Percentiles rank a stretch among this genome's conserved stretches.
These are phyloP conservation scores for Tetramorium simillimum DNA, from an alignment of 1,140 invertebrate species.

Conservation along the genomic window DNA sequence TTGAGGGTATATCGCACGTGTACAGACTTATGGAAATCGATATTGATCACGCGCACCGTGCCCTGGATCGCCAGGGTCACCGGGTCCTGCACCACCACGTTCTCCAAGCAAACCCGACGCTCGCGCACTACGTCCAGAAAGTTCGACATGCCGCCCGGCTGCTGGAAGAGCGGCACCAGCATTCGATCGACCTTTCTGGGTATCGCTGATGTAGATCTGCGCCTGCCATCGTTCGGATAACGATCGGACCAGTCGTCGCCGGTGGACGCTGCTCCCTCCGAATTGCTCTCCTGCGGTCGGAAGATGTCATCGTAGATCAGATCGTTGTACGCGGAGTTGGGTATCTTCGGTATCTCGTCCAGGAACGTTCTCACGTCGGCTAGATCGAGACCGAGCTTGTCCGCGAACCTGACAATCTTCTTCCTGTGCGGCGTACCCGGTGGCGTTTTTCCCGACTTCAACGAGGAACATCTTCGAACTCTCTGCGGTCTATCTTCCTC, in stretches of 20 bases:
- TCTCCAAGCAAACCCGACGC: constrained; percentile 93
- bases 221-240: constrained; percentile 54
- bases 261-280: constrained; percentile 75
- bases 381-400: constrained; percentile 96
- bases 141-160: constrained; percentile 90
- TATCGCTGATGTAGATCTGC: constrained; percentile 1
- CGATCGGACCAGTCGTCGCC: constrained; percentile 67
- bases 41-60: constrained; percentile 94
- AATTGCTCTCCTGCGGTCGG: constrained; percentile 66
- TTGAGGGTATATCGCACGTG: constrained; percentile 94
- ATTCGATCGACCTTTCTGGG: constrained; percentile 84
- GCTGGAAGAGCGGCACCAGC: constrained; percentile 92
- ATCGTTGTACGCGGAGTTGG: constrained; percentile 93
- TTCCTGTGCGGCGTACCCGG: constrained; percentile 95
- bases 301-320: constrained; percentile 86
- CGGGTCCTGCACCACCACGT: constrained; percentile 90
- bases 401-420: constrained; percentile 98
- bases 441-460: constrained; percentile 96
- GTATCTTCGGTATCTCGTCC: constrained; percentile 95
- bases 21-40: constrained; percentile 96
- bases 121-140: constrained; percentile 92
- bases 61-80: constrained; percentile 92
- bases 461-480: constrained; percentile 92
- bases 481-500: constrained; percentile 86
- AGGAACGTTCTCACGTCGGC: constrained; percentile 95